phyloP scores from a whole-genome alignment of 2,888 invertebrate species.

The Volucella inflata region DNA sequence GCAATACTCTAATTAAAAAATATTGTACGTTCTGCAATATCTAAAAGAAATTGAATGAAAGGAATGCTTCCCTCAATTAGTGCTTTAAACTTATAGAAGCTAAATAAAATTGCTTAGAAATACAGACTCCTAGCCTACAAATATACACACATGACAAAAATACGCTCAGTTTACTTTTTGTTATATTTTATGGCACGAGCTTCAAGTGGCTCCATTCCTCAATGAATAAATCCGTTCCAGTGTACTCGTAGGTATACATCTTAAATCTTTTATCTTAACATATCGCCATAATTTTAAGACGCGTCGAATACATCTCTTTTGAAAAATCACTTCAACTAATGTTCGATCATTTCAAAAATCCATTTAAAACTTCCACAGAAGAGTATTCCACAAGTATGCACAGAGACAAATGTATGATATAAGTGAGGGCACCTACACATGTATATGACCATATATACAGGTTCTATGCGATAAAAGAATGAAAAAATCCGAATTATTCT shows the following conservation, averaged over 20 bases:
- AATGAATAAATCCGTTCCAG: slow-evolving; percentile 6
- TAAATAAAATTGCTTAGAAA: too few species aligned
- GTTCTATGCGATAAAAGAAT: background rate
- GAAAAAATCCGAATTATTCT: slow-evolving; percentile 16
- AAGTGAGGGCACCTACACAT: background rate
- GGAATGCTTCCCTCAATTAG: too few species aligned
- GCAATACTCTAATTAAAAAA: too few species aligned
- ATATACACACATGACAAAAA: too few species aligned
- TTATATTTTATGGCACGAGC: background rate
- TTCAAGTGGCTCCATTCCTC: slow-evolving; percentile 2
- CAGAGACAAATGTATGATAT: background rate
- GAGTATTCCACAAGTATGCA: background rate
- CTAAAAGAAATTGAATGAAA: too few species aligned
- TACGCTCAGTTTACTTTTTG: too few species aligned
- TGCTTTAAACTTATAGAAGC: too few species aligned
- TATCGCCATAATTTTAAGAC: slow-evolving; percentile 53
- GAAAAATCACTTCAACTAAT: slow-evolving; percentile 64
- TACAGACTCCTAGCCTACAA: too few species aligned
- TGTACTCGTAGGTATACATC: background rate
- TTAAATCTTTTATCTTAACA: slow-evolving; percentile 17
- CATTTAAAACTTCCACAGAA: slow-evolving; percentile 64
- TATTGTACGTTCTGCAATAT: too few species aligned
- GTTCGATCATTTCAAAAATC: slow-evolving; percentile 62
- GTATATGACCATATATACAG: too few species aligned
- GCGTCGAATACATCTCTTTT: slow-evolving; percentile 39